Evolutionary conservation across 92 coral and sea anemone species (phyloP).

Genomic region (Epizoanthus rinbou): DNA sequence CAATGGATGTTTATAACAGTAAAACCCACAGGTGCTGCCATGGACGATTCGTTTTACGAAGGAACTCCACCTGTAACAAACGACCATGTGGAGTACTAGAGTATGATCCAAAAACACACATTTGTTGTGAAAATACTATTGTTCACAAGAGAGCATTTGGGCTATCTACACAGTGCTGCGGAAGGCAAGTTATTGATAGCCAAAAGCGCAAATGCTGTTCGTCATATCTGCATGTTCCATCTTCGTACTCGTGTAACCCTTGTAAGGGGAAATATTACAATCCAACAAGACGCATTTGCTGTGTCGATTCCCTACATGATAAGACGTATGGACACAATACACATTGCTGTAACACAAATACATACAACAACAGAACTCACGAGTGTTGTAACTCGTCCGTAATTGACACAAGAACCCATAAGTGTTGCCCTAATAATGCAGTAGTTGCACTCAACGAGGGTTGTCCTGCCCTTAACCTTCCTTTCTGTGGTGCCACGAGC

Average conservation of each 20-base stretch:
- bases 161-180: constrained; percentile 7
- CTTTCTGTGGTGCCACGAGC: not conserved
- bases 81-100: not conserved
- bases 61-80: not conserved
- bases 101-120: not conserved
- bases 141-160: not conserved
- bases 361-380: constrained; percentile 13
- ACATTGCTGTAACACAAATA: not conserved
- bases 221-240: constrained; percentile 1
- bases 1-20: constrained; percentile 1
- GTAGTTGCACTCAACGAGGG: not conserved
- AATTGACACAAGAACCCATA: constrained; percentile 7
- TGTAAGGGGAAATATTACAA: not conserved
- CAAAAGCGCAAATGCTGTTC: not conserved
- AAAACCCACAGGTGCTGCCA: constrained; percentile 17
- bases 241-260: not conserved
- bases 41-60: not conserved
- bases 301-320: not conserved
- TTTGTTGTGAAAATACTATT: constrained; percentile 1
- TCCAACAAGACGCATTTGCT: constrained; percentile 6
- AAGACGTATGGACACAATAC: not conserved
- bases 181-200: not conserved
- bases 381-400: constrained; percentile 4
- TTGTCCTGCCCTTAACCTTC: not conserved
- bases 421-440: not conserved